Conservation (phyloP, 2,797 vertebrate genomes). For the Intellagama lesueurii region DNA sequence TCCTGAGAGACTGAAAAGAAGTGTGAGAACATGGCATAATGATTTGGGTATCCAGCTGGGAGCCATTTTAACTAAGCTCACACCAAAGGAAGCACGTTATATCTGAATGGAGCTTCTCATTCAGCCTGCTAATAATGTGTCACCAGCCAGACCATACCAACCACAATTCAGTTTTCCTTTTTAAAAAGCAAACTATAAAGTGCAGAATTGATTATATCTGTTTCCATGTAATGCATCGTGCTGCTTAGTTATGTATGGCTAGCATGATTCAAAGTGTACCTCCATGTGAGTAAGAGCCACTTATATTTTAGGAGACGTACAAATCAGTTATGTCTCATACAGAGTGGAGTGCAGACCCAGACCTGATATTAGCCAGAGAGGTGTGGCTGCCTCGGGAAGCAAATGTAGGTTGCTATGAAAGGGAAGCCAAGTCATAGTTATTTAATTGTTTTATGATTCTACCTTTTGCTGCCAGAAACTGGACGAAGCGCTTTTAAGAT, state of each 20-base stretch:
- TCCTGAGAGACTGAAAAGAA: slow-evolving; percentile 17
- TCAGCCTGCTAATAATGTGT: slow-evolving; percentile 1
- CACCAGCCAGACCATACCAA: neutral
- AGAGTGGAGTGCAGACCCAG: neutral
- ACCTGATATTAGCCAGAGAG: neutral
- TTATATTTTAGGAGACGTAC: neutral
- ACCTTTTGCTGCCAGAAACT: no score
- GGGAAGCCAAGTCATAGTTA: no score
- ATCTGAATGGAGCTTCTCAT: slow-evolving; percentile 21
- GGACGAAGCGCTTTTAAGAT: no score
- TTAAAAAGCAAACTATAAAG: neutral
- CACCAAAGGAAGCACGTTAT: neutral
- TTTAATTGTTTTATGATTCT: no score
- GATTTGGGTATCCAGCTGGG: slow-evolving; percentile 35
- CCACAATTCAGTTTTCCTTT: neutral
- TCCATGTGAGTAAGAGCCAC: slow-evolving; percentile 5
- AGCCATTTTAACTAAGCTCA: slow-evolving; percentile 32
- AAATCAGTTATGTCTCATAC: slow-evolving; percentile 7
- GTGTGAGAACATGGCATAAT: slow-evolving; percentile 33
- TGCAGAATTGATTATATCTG: neutral
- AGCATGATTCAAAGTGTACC: slow-evolving; percentile 1
- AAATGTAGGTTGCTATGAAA: no score
- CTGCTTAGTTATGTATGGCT: neutral
- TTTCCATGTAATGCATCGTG: neutral
- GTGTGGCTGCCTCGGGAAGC: no score